Conservation (phyloP, 2,113 vertebrate species). For the Alethe diademata region DNA sequence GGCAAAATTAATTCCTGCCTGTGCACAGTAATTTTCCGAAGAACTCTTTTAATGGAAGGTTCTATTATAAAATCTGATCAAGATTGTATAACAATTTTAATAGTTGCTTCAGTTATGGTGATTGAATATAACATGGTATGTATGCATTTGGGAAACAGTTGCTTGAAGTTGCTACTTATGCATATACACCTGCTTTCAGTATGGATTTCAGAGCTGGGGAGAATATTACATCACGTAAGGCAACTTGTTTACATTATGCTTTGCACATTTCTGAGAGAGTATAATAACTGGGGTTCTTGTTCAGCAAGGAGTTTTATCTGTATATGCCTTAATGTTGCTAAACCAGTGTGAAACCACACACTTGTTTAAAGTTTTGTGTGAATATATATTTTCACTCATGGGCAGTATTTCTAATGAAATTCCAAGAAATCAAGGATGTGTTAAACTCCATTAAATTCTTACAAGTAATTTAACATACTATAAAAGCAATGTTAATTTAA, state of each 20-base stretch:
- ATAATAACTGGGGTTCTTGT: neutral
- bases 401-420: neutral
- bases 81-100: neutral
- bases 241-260: neutral
- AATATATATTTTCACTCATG: neutral
- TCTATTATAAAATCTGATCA: neutral
- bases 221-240: neutral
- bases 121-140: neutral
- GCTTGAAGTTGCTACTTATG: neutral
- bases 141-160: neutral
- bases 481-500: neutral
- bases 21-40: neutral
- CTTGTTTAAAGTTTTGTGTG: neutral
- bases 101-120: neutral
- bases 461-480: neutral
- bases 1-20: neutral
- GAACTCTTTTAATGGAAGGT: neutral
- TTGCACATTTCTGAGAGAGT: neutral
- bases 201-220: neutral
- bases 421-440: neutral
- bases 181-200: neutral
- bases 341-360: neutral
- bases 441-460: neutral
- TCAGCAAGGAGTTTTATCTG: neutral
- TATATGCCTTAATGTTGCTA: neutral